Evolutionary conservation across 1,140 invertebrate species (phyloP), one percentile per base, ranked within the genome.

Genomic region (Cydia pomonella): DNA sequence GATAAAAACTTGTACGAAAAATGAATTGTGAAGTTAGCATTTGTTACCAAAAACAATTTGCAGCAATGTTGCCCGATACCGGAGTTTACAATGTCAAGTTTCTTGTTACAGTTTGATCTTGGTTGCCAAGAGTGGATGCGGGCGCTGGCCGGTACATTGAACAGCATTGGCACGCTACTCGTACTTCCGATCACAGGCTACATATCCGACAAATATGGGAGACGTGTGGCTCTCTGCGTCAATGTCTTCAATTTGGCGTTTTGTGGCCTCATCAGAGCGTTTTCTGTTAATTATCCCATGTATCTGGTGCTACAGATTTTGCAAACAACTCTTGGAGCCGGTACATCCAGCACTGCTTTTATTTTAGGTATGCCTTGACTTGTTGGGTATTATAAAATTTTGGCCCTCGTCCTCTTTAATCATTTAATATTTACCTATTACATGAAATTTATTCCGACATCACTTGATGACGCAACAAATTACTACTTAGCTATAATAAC

Each of bases 271-370:
- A 88, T 94, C 12, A 93, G 94, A 76, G 94, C 95, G 3, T 95
- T 95, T 77, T 93, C 95, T 3, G 92, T 93, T 3, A 94, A 91
- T 82, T 96, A 95, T 79, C 84, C 88, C 62, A 93, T 92, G 84
- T 96, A 96, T 77, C 2, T 84, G 13, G 75, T 92, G 12, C 94
- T 96, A 50, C 95, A 95, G 87, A 94, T 95, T 74, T 81, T 95
- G 62, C 95, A 95, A 79, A 84, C 91, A 27, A 93, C 94, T 18
- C 92, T 84, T 33, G 80, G 80, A 18, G 81, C 79, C 47, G 82
- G 82, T 27, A 78, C 81, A 33, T 84, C 75, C 74, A 82, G 77
- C 47, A 75, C 80, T 6, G 80, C 75, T 23, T 83, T 77, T 73
- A 82, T 83, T 73, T 77, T 81, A 16, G 80, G 82, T 83, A 77